A percentile compares a stretch with the other conserved stretches of the same genome.
These are phyloP conservation scores for Propithecus perrieri DNA, from an alignment of 2,797 vertebrate species.

Conservation along the genomic window DNA sequence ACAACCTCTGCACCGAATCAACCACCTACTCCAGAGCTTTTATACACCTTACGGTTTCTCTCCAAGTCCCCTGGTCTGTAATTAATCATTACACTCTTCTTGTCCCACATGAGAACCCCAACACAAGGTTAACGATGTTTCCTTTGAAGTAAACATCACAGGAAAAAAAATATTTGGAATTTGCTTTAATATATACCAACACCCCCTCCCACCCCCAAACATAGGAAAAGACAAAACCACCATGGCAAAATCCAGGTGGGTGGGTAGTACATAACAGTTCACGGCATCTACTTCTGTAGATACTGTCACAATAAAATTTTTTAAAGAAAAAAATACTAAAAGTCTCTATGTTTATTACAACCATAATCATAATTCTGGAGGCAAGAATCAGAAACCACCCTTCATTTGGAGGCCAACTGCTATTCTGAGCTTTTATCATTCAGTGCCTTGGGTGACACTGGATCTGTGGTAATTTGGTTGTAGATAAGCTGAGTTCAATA, in stretches of 20 bases:
- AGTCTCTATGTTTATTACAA: not conserved
- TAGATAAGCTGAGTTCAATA: not conserved
- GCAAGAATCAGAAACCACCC: not conserved
- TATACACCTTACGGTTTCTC: not conserved
- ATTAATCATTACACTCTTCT: not conserved
- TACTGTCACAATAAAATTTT: not conserved
- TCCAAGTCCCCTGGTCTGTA: not conserved
- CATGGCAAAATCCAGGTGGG: not conserved
- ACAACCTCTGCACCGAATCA: not conserved
- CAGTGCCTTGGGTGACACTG: no score
- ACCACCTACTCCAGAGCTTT: no score
- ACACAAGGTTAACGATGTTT: not conserved
- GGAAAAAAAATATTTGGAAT: not conserved
- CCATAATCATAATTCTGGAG: not conserved
- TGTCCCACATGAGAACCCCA: not conserved
- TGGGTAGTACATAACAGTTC: not conserved
- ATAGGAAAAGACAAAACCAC: not conserved
- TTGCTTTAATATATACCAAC: not conserved
- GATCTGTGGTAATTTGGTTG: not conserved
- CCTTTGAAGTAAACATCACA: not conserved
- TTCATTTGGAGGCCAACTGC: not conserved
- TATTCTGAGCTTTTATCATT: not conserved
- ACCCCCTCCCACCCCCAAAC: not conserved
- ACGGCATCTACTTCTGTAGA: rapidly evolving
- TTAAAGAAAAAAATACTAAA: not conserved